Conservation (phyloP, 2,113 vertebrate genomes). For the Cyprinodon brontotheroides region DNA sequence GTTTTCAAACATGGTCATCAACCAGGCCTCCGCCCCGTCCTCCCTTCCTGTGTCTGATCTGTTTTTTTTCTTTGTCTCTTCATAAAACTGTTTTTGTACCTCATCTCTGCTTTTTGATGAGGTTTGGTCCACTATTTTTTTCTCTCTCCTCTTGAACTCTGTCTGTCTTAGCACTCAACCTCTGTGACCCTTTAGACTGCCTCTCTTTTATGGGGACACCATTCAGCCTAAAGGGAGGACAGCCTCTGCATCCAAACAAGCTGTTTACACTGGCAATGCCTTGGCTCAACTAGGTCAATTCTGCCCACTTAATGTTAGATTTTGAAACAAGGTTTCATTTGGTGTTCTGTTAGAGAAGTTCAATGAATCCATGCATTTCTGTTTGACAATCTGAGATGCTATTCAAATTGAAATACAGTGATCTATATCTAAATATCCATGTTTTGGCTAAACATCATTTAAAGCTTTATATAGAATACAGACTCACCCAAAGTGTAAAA, state of each 20-base stretch:
- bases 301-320: too few species aligned
- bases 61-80: slow-evolving; percentile 54
- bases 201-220: slow-evolving; percentile 50
- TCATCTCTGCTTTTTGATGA: slow-evolving; percentile 64
- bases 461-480: too few species aligned
- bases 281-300: slow-evolving; percentile 16
- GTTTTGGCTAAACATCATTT: neutral
- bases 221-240: slow-evolving; percentile 13
- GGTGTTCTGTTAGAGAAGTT: neutral
- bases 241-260: slow-evolving; percentile 21
- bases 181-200: slow-evolving; percentile 42
- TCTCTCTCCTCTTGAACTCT: slow-evolving; percentile 26
- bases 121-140: slow-evolving; percentile 58
- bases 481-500: neutral
- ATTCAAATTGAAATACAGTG: neutral
- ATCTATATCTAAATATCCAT: neutral
- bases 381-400: neutral
- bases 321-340: neutral
- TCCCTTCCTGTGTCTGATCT: slow-evolving; percentile 46
- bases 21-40: slow-evolving; percentile 47
- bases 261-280: slow-evolving; percentile 26
- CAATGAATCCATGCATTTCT: neutral
- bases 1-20: slow-evolving; percentile 59
- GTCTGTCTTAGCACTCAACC: slow-evolving; percentile 43
- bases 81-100: slow-evolving; percentile 70